Percentiles rank a stretch among this genome's conserved stretches.
Evolutionary conservation across 2,888 invertebrate genomes (phyloP).

Genomic region (Chrysolina americana): DNA sequence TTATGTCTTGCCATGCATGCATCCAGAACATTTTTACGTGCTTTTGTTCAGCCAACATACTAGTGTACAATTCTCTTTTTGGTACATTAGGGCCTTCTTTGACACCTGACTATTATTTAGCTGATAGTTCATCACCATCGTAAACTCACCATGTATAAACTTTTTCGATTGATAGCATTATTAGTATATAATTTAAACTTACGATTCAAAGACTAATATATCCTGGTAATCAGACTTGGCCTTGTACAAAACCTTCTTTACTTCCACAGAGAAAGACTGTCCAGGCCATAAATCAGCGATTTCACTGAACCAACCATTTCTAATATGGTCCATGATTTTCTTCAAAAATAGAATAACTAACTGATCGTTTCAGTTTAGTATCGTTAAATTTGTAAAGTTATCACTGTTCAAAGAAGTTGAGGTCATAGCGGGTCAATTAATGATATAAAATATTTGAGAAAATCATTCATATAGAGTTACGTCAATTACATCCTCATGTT

Average conservation of each 20-base stretch:
- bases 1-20: too few species aligned
- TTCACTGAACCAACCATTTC: constrained; percentile 95
- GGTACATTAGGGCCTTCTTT: too few species aligned
- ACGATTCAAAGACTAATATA: constrained; percentile 75
- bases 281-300: constrained; percentile 93
- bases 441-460: too few species aligned
- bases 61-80: too few species aligned
- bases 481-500: too few species aligned
- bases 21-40: too few species aligned
- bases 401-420: background rate
- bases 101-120: too few species aligned
- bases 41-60: too few species aligned
- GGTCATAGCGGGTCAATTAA: background rate
- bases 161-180: background rate
- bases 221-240: constrained; percentile 90
- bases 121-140: too few species aligned
- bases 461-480: too few species aligned
- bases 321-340: constrained; percentile 69
- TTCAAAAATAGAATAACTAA: background rate
- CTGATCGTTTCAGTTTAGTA: background rate
- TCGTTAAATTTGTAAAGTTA: background rate
- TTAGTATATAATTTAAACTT: constrained; percentile 69
- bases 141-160: too few species aligned
- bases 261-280: constrained; percentile 88
- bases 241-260: constrained; percentile 83